phyloP scores from a whole-genome alignment of 2,888 invertebrate species.

The Diarsia brunnea region DNA sequence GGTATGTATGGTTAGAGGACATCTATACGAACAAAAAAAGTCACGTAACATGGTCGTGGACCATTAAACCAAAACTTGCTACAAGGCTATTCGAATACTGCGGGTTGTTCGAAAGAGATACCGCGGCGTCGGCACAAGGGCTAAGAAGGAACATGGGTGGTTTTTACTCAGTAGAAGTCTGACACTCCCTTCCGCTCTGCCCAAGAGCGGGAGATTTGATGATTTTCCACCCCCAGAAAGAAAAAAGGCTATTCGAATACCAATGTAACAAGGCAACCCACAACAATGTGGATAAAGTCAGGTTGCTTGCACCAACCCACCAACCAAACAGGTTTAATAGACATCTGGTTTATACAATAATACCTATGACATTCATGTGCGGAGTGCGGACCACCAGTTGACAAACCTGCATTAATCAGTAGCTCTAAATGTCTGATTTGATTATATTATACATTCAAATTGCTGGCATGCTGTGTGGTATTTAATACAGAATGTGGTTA shows the following conservation, averaged over 20 bases:
- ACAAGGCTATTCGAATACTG: conserved; percentile 16
- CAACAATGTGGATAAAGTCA: not conserved
- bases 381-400: conserved; percentile 17
- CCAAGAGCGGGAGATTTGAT: too few species aligned
- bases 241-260: conserved; percentile 20
- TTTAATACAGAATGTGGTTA: conserved; percentile 26
- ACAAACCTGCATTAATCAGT: conserved; percentile 35
- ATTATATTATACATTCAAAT: conserved; percentile 49
- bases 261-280: conserved; percentile 7
- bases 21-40: too few species aligned
- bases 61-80: not conserved
- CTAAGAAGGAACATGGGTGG: too few species aligned
- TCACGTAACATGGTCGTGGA: too few species aligned
- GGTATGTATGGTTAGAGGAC: too few species aligned
- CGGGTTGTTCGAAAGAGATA: too few species aligned
- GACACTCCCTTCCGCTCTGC: too few species aligned
- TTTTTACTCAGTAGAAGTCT: too few species aligned
- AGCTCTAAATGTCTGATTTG: conserved; percentile 27
- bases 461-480: conserved; percentile 37
- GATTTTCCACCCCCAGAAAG: too few species aligned
- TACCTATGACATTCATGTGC: conserved; percentile 14
- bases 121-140: too few species aligned
- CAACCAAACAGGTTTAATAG: conserved; percentile 33
- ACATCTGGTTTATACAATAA: conserved; percentile 1
- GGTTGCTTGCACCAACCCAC: conserved; percentile 17